Conservation (phyloP, 1,140 invertebrate species). For the Camponotus pennsylvanicus region DNA sequence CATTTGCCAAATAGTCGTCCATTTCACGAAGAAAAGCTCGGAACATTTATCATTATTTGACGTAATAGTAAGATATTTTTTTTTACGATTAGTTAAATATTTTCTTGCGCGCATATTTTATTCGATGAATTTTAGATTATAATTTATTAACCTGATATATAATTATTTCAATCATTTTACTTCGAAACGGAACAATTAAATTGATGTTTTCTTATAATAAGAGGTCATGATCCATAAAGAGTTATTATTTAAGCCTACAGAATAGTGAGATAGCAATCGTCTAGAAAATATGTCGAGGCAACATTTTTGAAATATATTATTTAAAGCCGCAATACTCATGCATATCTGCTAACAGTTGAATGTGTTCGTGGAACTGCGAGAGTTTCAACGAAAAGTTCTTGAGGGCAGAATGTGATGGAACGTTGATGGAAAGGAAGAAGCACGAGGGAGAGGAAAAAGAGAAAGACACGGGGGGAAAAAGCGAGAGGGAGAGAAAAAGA, state of each 20-base stretch:
- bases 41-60: constrained; percentile 27
- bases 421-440: constrained; percentile 49
- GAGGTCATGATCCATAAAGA: not conserved
- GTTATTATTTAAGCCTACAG: not conserved
- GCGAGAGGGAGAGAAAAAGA: not conserved
- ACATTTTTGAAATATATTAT: constrained; percentile 38
- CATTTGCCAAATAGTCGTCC: constrained; percentile 43
- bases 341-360: constrained; percentile 22
- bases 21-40: not conserved
- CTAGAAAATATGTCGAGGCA: not conserved
- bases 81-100: not conserved
- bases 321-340: constrained; percentile 39
- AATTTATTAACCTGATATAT: not conserved
- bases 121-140: not conserved
- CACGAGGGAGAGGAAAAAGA: constrained; percentile 23
- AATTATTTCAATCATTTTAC: not conserved
- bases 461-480: not conserved
- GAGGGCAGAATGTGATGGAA: constrained; percentile 50
- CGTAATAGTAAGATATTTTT: not conserved
- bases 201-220: not conserved
- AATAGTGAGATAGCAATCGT: not conserved
- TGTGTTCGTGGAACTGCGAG: constrained; percentile 30
- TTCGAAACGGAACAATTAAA: not conserved
- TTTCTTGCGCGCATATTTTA: not conserved
- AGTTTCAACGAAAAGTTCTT: constrained; percentile 54